phyloP scores from a whole-genome alignment of 2,797 vertebrate genomes.

The Erpetoichthys calabaricus region DNA sequence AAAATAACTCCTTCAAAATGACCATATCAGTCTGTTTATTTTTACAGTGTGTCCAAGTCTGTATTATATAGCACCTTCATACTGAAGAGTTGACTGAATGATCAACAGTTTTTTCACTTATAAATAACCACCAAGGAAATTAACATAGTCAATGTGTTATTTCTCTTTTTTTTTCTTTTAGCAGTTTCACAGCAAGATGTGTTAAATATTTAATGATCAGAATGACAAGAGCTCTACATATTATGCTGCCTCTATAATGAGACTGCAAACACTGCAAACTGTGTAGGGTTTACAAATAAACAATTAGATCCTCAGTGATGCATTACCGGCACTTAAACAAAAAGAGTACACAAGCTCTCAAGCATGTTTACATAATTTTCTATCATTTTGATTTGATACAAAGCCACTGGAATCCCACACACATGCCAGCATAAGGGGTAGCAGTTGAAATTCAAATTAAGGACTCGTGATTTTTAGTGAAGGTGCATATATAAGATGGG shows the following conservation, averaged over 20 bases:
- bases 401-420: constrained; percentile 12
- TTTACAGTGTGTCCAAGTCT: no score
- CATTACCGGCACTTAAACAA: constrained; percentile 35
- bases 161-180: background rate
- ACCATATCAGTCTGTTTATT: no score
- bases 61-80: no score
- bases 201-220: constrained; percentile 26
- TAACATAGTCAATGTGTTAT: no score
- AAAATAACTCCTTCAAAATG: no score
- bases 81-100: no score
- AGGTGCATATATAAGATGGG: no score
- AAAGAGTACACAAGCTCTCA: constrained; percentile 40
- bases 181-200: constrained; percentile 26
- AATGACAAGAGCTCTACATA: constrained; percentile 17
- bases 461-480: no score
- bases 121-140: no score
- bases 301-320: constrained; percentile 36
- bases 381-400: constrained; percentile 45
- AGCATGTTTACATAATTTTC: constrained; percentile 45
- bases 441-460: no score
- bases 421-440: no score
- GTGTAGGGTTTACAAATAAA: constrained; percentile 31
- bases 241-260: constrained; percentile 19
- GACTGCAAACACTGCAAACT: constrained; percentile 17
- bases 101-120: no score